phyloP scores from a whole-genome alignment of 1,140 invertebrate species.

The Maconellicoccus hirsutus region DNA sequence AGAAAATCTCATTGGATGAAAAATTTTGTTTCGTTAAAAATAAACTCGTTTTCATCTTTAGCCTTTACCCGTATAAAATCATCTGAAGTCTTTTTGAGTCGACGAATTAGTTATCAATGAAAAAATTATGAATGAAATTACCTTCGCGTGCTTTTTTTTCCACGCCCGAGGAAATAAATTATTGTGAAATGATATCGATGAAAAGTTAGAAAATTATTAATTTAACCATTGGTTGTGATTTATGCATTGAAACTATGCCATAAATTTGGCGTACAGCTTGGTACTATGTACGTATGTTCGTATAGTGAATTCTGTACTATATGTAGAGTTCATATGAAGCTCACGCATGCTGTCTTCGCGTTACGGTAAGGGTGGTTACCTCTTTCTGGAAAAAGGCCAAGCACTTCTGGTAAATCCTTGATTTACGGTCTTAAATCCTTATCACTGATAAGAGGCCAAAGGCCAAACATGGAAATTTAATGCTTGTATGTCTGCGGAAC shows the following conservation, averaged over 20 bases:
- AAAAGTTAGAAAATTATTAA: background rate
- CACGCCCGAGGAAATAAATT: too few relatives aligned
- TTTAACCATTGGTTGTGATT: background rate
- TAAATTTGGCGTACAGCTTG: background rate
- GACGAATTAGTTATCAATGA: too few relatives aligned
- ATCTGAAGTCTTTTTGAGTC: too few relatives aligned
- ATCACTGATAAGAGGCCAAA: background rate
- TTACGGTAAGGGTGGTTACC: background rate
- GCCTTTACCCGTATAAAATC: too few relatives aligned
- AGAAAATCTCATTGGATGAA: too few relatives aligned
- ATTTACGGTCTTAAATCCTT: slow-evolving; percentile 9
- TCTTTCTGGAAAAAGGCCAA: background rate
- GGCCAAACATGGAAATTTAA: slow-evolving; percentile 5
- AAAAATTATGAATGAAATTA: too few relatives aligned
- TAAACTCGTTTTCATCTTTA: too few relatives aligned
- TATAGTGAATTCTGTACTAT: background rate
- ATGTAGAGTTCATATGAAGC: background rate
- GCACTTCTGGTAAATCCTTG: slow-evolving; percentile 7
- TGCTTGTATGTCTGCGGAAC: background rate
- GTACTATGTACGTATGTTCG: background rate
- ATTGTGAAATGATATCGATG: background rate
- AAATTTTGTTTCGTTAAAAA: too few relatives aligned
- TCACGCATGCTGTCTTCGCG: background rate
- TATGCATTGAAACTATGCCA: background rate
- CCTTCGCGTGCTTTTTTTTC: too few relatives aligned